Evolutionary conservation across 2,888 invertebrate genomes (phyloP), one percentile per base, ranked within the genome.

Genomic region (Tiliacea citrago): DNA sequence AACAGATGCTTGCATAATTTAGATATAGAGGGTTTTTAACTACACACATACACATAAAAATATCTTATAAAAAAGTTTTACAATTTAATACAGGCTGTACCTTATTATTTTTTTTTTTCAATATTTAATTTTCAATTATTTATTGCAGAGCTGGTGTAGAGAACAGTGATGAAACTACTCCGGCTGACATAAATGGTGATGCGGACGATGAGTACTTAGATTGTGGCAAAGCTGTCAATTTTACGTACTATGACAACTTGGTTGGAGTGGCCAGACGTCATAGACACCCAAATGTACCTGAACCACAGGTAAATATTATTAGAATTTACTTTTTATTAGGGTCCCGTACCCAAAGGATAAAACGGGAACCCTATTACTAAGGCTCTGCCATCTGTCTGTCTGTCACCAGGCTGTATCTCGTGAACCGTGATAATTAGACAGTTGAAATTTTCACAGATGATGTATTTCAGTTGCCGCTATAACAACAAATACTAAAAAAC

Each of bases 241-340:
- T 98, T 91, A 99, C 99, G 8, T 98, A 98, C 92, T 99, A 98
- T 94, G 99, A 99, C 93, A 98, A 98, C 93, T 96, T 99, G 78
- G 97, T 98, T 69, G 99, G 99, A 29, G 98, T 99, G 53, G 97
- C 98, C n/a, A 97, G 98, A 90, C 97, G 98, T 81, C 97, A 98
- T 88, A 97, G 98, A 90, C 98, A 98, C 95, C 98, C 98, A 0
- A 97, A 98, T 90, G 98, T 98, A 86, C 98, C 98, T 76, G 99
- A 99, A 94, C 98, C 98, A 77, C 98, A 98, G 94, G 97, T 96
- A 89, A 88, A 49, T 68, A 55, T 35, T 35, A 7, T 13, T 39
- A 4, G 16, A 72, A 16, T 66, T 29, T 13, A 24, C 0, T 74
- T 73, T 35, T 29, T 53, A 29, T n/a, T n/a, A n/a, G n/a, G n/a